Percentiles rank a stretch among this genome's conserved stretches.
Evolutionary conservation across 2,113 vertebrate species (phyloP).

Genomic region (Rhynchopsitta pachyrhyncha): DNA sequence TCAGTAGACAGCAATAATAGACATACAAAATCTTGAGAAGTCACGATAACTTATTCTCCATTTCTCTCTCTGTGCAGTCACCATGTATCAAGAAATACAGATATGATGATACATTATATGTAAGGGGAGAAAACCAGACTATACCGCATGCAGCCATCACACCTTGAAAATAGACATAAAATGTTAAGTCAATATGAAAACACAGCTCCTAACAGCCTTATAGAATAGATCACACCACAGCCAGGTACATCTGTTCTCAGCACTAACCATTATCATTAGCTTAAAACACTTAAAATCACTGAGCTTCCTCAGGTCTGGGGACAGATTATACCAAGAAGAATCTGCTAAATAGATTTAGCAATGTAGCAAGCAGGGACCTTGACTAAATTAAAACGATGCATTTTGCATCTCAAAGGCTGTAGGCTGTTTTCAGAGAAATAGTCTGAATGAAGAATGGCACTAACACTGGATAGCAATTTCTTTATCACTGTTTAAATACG

Average conservation of each 20-base stretch:
- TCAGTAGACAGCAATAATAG: neutral
- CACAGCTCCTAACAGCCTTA: constrained; percentile 76
- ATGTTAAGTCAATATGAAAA: constrained; percentile 77
- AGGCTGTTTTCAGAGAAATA: constrained; percentile 75
- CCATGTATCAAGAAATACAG: constrained; percentile 54
- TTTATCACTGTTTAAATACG: constrained; percentile 55
- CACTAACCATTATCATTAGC: constrained; percentile 82
- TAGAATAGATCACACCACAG: constrained; percentile 77
- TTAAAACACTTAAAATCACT: constrained; percentile 82
- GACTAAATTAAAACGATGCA: constrained; percentile 71
- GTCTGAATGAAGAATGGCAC: constrained; percentile 73
- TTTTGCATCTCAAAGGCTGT: constrained; percentile 79
- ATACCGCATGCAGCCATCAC: constrained; percentile 74
- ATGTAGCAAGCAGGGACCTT: constrained; percentile 71
- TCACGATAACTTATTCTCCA: constrained; percentile 1
- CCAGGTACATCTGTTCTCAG: constrained; percentile 84
- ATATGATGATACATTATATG: constrained; percentile 40
- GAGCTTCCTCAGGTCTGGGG: constrained; percentile 78
- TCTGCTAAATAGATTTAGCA: constrained; percentile 81
- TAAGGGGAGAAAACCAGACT: constrained; percentile 68
- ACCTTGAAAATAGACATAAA: constrained; percentile 78
- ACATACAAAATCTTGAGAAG: constrained; percentile 25
- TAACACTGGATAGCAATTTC: constrained; percentile 68
- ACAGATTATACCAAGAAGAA: constrained; percentile 80
- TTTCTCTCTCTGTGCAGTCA: constrained; percentile 38